A percentile compares a stretch with the other conserved stretches of the same genome.
phyloP scores from a whole-genome alignment of 1,140 invertebrate genomes.

The Drosophila ficusphila region DNA sequence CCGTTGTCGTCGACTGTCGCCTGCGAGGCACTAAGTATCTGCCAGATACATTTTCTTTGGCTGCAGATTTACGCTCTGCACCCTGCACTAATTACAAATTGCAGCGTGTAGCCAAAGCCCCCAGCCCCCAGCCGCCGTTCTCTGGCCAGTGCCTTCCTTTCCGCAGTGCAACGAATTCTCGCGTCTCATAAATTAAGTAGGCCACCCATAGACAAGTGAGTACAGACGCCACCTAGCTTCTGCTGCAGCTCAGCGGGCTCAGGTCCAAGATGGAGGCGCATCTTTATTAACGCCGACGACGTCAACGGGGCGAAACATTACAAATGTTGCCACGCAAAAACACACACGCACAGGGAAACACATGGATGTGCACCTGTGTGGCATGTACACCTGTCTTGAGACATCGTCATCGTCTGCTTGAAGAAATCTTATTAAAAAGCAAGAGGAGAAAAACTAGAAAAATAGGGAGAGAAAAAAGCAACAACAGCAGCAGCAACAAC shows the following conservation, averaged over 20 bases:
- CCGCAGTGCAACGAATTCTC: constrained; percentile 67
- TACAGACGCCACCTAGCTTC: constrained; percentile 34
- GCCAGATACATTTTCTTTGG: constrained; percentile 66
- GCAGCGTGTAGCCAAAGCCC: constrained; percentile 54
- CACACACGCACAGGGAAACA: constrained; percentile 38
- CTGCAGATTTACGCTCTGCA: constrained; percentile 69
- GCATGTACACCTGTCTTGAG: constrained; percentile 71
- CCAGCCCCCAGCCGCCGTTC: background rate
- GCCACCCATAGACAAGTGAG: constrained; percentile 73
- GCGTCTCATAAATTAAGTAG: constrained; percentile 81
- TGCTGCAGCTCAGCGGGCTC: constrained; percentile 58
- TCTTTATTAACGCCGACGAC: constrained; percentile 78
- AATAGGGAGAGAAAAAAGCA: constrained; percentile 29
- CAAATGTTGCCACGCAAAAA: constrained; percentile 67
- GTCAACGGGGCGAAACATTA: constrained; percentile 80
- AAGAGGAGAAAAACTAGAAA: constrained; percentile 42
- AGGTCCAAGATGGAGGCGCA: constrained; percentile 59
- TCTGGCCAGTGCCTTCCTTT: background rate
- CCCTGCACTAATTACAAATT: constrained; percentile 79
- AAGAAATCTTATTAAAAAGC: constrained; percentile 79
- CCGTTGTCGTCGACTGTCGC: constrained; percentile 46
- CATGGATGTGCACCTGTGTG: constrained; percentile 36
- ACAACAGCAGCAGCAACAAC: no score
- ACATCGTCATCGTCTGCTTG: constrained; percentile 73
- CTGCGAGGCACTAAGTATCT: constrained; percentile 61